Percentiles rank a stretch among this genome's conserved stretches.
These are phyloP conservation scores for Ernsta delagoae DNA, from an alignment of 2,888 invertebrate genomes.

Conservation along the genomic window DNA sequence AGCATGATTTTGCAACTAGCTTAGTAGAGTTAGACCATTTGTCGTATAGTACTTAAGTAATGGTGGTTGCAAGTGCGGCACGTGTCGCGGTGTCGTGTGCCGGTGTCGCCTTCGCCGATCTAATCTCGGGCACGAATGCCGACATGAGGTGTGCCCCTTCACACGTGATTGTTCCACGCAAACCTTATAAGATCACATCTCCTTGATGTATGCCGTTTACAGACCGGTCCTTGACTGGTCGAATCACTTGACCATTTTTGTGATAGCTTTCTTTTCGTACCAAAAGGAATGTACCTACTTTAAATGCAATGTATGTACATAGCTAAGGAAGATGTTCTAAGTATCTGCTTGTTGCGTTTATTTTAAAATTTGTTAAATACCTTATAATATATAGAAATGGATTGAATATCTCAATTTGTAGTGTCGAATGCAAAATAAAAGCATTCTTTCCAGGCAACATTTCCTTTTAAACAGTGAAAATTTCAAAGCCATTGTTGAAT, in stretches of 20 bases:
- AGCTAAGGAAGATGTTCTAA: not conserved
- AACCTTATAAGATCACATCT: conserved; percentile 74
- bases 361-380: not conserved
- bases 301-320: not conserved
- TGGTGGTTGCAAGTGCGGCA: conserved; percentile 50
- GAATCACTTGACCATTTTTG: conserved; percentile 48
- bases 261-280: conserved; percentile 40
- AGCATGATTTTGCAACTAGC: conserved; percentile 12
- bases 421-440: not conserved
- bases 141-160: conserved; percentile 79
- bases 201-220: conserved; percentile 64
- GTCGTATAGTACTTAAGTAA: conserved; percentile 44
- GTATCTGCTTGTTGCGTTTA: not conserved
- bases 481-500: conserved; percentile 8
- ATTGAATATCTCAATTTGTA: not conserved
- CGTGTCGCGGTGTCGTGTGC: conserved; percentile 72
- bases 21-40: conserved; percentile 31
- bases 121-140: conserved; percentile 74
- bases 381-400: not conserved
- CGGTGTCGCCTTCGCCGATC: conserved; percentile 65
- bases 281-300: not conserved
- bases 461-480: conserved; percentile 7
- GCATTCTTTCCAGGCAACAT: not conserved
- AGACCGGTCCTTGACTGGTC: conserved; percentile 50
- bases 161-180: conserved; percentile 75